Conservation (phyloP, 1,140 invertebrate species). For the Gryllus bimaculatus region DNA sequence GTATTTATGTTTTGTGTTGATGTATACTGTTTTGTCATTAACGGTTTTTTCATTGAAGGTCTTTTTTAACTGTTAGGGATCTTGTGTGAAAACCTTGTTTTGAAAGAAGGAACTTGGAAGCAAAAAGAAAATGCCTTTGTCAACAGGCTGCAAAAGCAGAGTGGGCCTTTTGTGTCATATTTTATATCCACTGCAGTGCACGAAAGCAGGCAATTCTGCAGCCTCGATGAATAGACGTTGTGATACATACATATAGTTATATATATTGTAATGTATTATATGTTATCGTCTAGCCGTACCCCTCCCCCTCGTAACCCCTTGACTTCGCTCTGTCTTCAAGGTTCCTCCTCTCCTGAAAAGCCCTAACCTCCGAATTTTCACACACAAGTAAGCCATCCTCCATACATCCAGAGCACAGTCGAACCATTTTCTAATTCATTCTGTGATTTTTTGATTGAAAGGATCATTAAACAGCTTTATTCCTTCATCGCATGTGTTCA, state of each 20-base stretch:
- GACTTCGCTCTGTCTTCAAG: background rate
- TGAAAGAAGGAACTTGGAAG: no score
- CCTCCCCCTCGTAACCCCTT: background rate
- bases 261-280: background rate
- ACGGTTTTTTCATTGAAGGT: background rate
- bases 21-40: background rate
- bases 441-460: background rate
- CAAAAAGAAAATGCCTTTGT: no score
- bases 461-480: background rate
- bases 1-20: background rate
- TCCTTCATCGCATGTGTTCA: slow-evolving; percentile 11
- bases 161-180: background rate
- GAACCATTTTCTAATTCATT: background rate
- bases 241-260: background rate
- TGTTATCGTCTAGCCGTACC: background rate
- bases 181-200: background rate
- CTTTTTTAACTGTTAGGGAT: no score
- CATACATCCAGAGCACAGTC: background rate
- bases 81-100: no score
- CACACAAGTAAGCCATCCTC: background rate
- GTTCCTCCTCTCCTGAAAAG: background rate
- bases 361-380: background rate
- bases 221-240: slow-evolving; percentile 8
- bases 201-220: background rate
- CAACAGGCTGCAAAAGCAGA: no score